A percentile compares a stretch with the other conserved stretches of the same genome.
Conservation (phyloP, 2,888 invertebrate species). For the Hypena proboscidalis region DNA sequence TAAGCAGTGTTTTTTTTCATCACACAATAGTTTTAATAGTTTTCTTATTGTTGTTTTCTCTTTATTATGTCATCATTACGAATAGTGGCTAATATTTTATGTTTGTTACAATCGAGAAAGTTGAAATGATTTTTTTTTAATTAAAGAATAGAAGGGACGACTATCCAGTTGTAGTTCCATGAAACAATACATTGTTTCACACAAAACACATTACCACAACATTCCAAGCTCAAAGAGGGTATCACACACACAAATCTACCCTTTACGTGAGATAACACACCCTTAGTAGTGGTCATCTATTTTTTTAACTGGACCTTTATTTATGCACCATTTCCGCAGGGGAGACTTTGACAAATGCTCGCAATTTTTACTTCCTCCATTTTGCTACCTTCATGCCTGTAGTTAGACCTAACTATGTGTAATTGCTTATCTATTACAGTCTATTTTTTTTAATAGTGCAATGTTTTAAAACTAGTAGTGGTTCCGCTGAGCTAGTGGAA, state of each 20-base stretch:
- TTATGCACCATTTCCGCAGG: conserved; percentile 80
- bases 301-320: conserved; percentile 77
- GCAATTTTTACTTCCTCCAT: conserved; percentile 74
- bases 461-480: neutral
- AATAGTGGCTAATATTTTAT: no score
- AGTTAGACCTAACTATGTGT: conserved; percentile 28
- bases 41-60: no score
- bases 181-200: no score
- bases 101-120: no score
- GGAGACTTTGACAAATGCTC: conserved; percentile 80
- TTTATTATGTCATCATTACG: no score
- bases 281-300: conserved; percentile 35
- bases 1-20: no score
- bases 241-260: neutral
- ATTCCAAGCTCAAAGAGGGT: no score
- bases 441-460: neutral
- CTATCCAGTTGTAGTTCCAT: no score
- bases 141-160: no score
- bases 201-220: no score
- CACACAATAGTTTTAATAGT: no score
- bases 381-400: conserved; percentile 43
- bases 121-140: no score
- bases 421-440: conserved; percentile 34
- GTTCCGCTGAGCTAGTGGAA: neutral
- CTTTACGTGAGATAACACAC: conserved; percentile 18